Evolutionary conservation across 2,113 vertebrate species (phyloP).

Genomic region (Sceloporus undulatus): DNA sequence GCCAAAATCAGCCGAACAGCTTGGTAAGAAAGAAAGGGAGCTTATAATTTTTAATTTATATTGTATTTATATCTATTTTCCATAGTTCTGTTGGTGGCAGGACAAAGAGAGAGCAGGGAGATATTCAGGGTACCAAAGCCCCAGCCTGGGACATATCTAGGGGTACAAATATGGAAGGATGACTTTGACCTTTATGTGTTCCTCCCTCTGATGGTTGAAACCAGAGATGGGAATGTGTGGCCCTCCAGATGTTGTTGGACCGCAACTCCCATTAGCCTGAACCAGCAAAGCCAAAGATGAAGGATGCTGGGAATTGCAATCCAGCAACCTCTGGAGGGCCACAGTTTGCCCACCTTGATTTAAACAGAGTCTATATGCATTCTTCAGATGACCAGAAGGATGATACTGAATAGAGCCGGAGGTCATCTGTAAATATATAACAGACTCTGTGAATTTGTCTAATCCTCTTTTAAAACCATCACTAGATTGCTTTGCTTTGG

Average conservation of each 20-base stretch:
- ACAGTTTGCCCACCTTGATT: too few relatives aligned
- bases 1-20: too few relatives aligned
- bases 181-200: too few relatives aligned
- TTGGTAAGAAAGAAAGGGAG: too few relatives aligned
- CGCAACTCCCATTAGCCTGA: background rate
- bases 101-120: background rate
- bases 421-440: background rate
- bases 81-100: background rate
- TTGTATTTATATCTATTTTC: background rate
- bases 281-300: background rate
- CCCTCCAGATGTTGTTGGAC: background rate
- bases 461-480: background rate
- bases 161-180: background rate
- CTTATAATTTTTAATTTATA: too few relatives aligned
- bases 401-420: too few relatives aligned
- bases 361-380: background rate
- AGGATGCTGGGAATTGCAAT: too few relatives aligned
- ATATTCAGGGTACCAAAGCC: background rate
- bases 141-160: background rate
- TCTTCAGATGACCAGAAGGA: background rate
- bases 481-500: background rate
- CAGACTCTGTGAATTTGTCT: background rate
- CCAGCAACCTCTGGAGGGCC: background rate
- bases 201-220: too few relatives aligned
- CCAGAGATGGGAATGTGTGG: too few relatives aligned